Percentiles rank a stretch among this genome's conserved stretches.
These are phyloP conservation scores for Amphipyra berbera DNA, from an alignment of 2,888 invertebrate species.

Conservation along the genomic window DNA sequence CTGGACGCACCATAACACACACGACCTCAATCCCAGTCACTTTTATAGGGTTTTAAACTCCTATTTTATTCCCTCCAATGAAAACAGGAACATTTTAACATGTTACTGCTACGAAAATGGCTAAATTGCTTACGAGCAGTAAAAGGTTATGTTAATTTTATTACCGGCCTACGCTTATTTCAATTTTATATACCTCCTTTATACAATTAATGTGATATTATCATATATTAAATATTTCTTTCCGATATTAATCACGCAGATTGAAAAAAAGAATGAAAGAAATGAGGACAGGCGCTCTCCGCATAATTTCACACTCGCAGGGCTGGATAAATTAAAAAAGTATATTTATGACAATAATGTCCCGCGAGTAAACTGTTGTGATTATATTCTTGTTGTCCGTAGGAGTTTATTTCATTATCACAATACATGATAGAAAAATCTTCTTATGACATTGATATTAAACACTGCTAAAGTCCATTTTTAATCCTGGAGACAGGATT, in stretches of 20 bases:
- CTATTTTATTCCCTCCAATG: slow-evolving; percentile 69
- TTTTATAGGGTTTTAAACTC: slow-evolving; percentile 69
- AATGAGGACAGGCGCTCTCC: no score
- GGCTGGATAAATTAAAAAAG: neutral
- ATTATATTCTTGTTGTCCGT: no score
- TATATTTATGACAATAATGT: no score
- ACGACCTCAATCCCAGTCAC: slow-evolving; percentile 64
- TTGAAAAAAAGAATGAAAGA: slow-evolving; percentile 8
- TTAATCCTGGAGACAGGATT: no score
- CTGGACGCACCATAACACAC: no score
- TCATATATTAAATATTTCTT: slow-evolving; percentile 41
- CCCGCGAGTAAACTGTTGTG: no score
- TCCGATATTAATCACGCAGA: slow-evolving; percentile 20
- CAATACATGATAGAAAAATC: no score
- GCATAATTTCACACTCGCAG: neutral
- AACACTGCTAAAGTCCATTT: no score
- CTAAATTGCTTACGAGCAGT: slow-evolving; percentile 68
- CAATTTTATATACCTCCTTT: slow-evolving; percentile 44
- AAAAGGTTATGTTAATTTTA: slow-evolving; percentile 73
- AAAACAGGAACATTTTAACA: slow-evolving; percentile 68
- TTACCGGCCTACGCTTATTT: slow-evolving; percentile 55
- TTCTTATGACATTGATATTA: no score
- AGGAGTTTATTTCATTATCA: no score
- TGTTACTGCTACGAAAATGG: slow-evolving; percentile 66
- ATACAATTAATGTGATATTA: slow-evolving; percentile 43